These are phyloP conservation scores for Formica selysi DNA, from an alignment of 1,140 invertebrate genomes.

Conservation along the genomic window DNA sequence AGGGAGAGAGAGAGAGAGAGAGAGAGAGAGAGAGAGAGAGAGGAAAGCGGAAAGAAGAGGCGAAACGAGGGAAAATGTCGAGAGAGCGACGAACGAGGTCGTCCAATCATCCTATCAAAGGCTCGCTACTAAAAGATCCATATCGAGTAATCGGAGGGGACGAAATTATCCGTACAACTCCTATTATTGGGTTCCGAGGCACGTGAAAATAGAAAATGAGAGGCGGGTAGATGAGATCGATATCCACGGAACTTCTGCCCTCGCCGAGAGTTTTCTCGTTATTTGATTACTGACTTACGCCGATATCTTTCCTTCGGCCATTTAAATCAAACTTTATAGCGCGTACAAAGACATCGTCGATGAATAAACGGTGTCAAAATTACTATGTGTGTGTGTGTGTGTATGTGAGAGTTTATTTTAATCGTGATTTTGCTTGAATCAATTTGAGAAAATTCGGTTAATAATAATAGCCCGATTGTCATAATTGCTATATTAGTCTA, in stretches of 20 bases:
- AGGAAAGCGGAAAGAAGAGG: constrained; percentile 39
- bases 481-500: neutral
- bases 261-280: constrained; percentile 63
- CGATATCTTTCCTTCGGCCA: constrained; percentile 51
- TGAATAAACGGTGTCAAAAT: neutral
- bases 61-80: constrained; percentile 56
- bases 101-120: constrained; percentile 81
- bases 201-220: constrained; percentile 79
- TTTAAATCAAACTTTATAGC: constrained; percentile 12
- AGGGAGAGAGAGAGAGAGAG: constrained; percentile 58
- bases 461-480: neutral
- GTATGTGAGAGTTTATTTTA: no score
- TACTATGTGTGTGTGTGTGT: neutral
- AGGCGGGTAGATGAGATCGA: constrained; percentile 73
- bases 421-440: neutral
- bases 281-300: constrained; percentile 74
- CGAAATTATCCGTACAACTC: constrained; percentile 81
- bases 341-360: constrained; percentile 2
- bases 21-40: constrained; percentile 32
- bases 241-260: constrained; percentile 30
- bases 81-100: constrained; percentile 68
- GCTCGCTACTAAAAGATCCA: constrained; percentile 81
- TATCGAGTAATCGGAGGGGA: constrained; percentile 81
- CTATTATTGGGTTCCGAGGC: constrained; percentile 79
- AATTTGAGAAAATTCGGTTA: neutral